Base-by-base conservation (phyloP, 1,140 invertebrate species). In the Metaphire vulgaris region DNA sequence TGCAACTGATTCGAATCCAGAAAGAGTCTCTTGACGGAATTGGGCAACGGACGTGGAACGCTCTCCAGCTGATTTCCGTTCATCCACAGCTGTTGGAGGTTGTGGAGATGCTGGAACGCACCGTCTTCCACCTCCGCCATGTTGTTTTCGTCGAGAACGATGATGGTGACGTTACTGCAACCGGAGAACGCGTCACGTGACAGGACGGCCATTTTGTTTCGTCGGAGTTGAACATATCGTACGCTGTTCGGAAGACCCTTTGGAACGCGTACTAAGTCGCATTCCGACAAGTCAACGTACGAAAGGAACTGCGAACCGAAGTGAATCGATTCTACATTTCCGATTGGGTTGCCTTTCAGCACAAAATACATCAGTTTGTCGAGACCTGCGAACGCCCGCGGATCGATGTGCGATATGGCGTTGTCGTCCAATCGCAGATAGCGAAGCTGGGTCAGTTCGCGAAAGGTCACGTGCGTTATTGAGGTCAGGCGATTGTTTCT, bases 341-440 rank as follows among this genome's bases (percentile, higher is more conserved):
- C 26, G 26, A 88, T 76, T 29, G 84, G 85, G 79, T 88, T 88
- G 69, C 82, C 81, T 33, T 81, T 82, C 33, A 95, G 86, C 75
- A 92, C 88, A 32, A 95, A 86, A 73, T 91, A 89, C 26, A 91
- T 90, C 69, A 95, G 85, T 80, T 91, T 91, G 1, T 90, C 90
- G 70, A 95, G 88, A 33, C 90, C 88, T 83, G 92, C 90, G 79
- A 95, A 87, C 32, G 91, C 90, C 30, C 90, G 90, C 15, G 91
- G 90, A 12, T 90, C 90, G 6, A 93, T 88, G 70, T 88, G 88
- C 16, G 88, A 87, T 56, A 95, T 86, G 41, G 89, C 88, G 85
- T 96, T 95, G 76, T 91, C 88, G 16, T 92, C 93, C 12, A 95
- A 87, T 79, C 95, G 92, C 69, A 96, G 86, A 80, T 93, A 91